phyloP scores from a whole-genome alignment of 2,888 invertebrate genomes.

The Oscheius sp. region DNA sequence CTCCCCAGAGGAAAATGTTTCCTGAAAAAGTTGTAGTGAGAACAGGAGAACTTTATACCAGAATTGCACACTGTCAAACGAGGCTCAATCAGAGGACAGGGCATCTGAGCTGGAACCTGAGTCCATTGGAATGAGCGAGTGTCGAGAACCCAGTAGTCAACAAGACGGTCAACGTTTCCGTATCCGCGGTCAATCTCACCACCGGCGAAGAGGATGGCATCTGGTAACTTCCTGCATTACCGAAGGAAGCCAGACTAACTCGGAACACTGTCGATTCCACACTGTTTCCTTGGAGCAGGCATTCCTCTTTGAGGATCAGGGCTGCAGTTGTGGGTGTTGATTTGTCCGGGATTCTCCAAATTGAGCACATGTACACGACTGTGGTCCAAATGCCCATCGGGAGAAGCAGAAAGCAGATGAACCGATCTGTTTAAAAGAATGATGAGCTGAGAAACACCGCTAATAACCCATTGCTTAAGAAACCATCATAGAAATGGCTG shows the following conservation, averaged over 20 bases:
- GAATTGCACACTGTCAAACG: slow-evolving; percentile 68
- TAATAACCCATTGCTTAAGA: slow-evolving; percentile 63
- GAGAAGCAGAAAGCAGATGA: slow-evolving; percentile 68
- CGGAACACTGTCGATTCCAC: slow-evolving; percentile 67
- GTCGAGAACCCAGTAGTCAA: slow-evolving; percentile 71
- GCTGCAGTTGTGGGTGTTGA: slow-evolving; percentile 66
- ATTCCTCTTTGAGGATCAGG: slow-evolving; percentile 64
- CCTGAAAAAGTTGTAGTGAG: slow-evolving; percentile 45
- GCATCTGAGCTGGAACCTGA: slow-evolving; percentile 69
- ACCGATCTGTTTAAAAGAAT: slow-evolving; percentile 53
- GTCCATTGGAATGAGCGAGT: slow-evolving; percentile 70
- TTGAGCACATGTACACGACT: slow-evolving; percentile 66
- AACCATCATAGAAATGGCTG: slow-evolving; percentile 71
- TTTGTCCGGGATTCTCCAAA: slow-evolving; percentile 58
- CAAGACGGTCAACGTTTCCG: slow-evolving; percentile 59
- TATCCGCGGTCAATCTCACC: slow-evolving; percentile 70
- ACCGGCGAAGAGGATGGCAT: slow-evolving; percentile 70
- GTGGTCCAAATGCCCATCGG: slow-evolving; percentile 71
- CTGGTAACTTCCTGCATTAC: slow-evolving; percentile 36
- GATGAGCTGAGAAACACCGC: neutral
- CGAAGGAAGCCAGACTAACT: slow-evolving; percentile 41
- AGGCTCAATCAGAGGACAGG: slow-evolving; percentile 71
- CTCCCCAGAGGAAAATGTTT: slow-evolving; percentile 71
- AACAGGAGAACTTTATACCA: slow-evolving; percentile 41
- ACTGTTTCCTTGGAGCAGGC: slow-evolving; percentile 68